Conservation (phyloP, 2,888 invertebrate genomes). For the Dryomyza anilis region DNA sequence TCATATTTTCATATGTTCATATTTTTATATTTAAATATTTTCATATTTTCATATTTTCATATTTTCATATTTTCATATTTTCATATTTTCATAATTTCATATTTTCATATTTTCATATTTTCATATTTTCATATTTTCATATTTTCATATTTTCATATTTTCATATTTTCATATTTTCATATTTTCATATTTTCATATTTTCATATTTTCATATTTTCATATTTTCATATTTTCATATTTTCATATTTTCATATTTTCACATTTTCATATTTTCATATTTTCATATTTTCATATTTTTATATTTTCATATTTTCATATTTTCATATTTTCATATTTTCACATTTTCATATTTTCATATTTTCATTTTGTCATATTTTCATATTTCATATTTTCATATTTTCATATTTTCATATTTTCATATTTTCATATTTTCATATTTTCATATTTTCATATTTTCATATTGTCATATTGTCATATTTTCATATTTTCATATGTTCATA, state of each 20-base stretch:
- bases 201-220: neutral
- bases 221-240: neutral
- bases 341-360: too few species aligned
- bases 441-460: neutral
- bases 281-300: too few species aligned
- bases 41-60: too few species aligned
- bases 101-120: neutral
- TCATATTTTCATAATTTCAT: neutral
- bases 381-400: too few species aligned
- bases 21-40: too few species aligned
- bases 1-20: too few species aligned
- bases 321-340: too few species aligned
- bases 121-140: neutral
- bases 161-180: neutral
- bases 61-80: neutral
- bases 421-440: too few species aligned
- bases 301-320: too few species aligned
- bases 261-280: neutral
- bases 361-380: too few species aligned
- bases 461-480: neutral
- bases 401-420: too few species aligned
- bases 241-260: neutral
- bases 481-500: neutral
- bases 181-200: neutral
- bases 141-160: neutral